Percentiles rank a stretch among this genome's conserved stretches.
These are phyloP conservation scores for Podargus strigoides DNA, from an alignment of 2,797 vertebrate species.

Conservation along the genomic window DNA sequence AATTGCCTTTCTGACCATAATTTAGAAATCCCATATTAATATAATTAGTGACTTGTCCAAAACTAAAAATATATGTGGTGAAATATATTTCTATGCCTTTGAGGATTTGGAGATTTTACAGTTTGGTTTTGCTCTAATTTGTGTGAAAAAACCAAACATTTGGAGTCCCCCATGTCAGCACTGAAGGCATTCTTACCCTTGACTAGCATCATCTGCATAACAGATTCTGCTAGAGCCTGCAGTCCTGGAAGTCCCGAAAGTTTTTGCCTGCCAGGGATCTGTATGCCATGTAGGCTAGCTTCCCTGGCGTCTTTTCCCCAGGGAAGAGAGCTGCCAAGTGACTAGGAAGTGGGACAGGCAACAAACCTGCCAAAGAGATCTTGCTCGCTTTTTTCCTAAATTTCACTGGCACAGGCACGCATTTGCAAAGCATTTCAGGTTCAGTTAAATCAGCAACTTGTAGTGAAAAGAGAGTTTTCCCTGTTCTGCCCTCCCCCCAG, in stretches of 20 bases:
- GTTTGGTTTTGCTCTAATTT: background rate
- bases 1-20: background rate
- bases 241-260: background rate
- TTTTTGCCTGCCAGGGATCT: background rate
- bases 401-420: background rate
- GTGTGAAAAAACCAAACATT: background rate
- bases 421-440: background rate
- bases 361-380: background rate
- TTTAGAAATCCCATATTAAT: background rate
- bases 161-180: background rate
- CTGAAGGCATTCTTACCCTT: background rate
- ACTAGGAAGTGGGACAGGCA: background rate
- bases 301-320: background rate
- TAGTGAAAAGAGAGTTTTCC: background rate
- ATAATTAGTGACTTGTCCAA: background rate
- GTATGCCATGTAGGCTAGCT: background rate
- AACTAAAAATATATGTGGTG: background rate
- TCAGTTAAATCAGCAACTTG: background rate
- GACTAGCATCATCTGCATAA: background rate
- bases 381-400: background rate
- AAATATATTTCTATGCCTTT: background rate
- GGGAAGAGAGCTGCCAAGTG: background rate
- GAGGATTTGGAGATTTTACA: background rate
- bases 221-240: background rate
- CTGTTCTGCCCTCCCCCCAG: background rate